Percentiles rank a stretch among this genome's conserved stretches.
phyloP scores from a whole-genome alignment of 2,888 invertebrate genomes.

The Leptinotarsa tumamoca region DNA sequence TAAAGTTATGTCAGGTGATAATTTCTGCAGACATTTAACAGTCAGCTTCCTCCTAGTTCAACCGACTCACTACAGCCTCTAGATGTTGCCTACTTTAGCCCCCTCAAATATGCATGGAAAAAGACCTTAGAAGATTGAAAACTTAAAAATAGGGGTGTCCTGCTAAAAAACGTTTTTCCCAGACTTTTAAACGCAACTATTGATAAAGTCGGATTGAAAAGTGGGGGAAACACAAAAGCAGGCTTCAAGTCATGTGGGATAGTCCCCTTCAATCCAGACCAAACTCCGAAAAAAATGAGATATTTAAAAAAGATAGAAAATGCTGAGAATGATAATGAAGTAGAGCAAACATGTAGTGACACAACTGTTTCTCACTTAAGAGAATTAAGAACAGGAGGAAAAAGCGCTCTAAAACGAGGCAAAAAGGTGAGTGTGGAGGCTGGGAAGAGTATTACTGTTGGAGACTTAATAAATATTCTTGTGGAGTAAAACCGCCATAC shows the following conservation, averaged over 20 bases:
- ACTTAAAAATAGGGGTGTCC: slow-evolving; percentile 38
- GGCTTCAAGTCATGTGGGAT: slow-evolving; percentile 21
- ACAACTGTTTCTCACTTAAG: no score
- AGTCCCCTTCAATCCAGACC: slow-evolving; percentile 26
- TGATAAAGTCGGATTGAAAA: slow-evolving; percentile 22
- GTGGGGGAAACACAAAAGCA: not conserved
- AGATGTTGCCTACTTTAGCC: slow-evolving; percentile 48
- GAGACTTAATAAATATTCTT: no score
- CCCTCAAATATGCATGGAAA: slow-evolving; percentile 49
- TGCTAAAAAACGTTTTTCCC: slow-evolving; percentile 31
- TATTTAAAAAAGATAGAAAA: slow-evolving; percentile 29
- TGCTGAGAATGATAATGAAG: slow-evolving; percentile 2
- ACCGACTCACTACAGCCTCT: slow-evolving; percentile 45
- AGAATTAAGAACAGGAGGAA: no score
- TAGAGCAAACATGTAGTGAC: no score
- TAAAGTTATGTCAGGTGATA: slow-evolving; percentile 56
- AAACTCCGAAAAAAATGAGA: slow-evolving; percentile 23
- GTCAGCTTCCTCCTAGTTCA: slow-evolving; percentile 37
- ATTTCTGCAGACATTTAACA: slow-evolving; percentile 48
- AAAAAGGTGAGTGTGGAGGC: no score
- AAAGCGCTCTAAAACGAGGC: no score
- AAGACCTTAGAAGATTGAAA: slow-evolving; percentile 47
- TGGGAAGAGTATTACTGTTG: no score
- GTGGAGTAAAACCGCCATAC: no score
- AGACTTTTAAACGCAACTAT: slow-evolving; percentile 39